Percentiles rank a stretch among this genome's conserved stretches.
Evolutionary conservation across 1,140 invertebrate genomes (phyloP).

Genomic region (Apocrypta bakeri): DNA sequence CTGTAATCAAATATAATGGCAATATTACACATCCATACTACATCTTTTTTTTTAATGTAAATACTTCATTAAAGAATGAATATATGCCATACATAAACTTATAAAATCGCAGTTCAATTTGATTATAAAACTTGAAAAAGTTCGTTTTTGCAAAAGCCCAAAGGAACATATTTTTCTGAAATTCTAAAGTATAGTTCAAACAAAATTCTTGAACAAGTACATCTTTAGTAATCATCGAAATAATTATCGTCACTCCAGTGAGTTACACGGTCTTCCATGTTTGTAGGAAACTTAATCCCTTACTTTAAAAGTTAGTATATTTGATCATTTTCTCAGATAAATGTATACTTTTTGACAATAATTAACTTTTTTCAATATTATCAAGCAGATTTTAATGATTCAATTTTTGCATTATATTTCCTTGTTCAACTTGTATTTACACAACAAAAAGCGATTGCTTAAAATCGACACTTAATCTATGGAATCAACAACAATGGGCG

Average conservation of each 20-base stretch:
- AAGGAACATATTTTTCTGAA: slow-evolving; percentile 22
- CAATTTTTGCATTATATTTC: too few relatives aligned
- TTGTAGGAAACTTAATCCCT: not conserved
- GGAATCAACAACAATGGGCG: not conserved
- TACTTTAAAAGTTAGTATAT: not conserved
- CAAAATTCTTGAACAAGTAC: not conserved
- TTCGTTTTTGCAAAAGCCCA: not conserved
- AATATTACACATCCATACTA: slow-evolving; percentile 11
- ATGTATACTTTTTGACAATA: not conserved
- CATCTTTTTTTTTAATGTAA: not conserved
- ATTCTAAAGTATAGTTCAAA: slow-evolving; percentile 1
- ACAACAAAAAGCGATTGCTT: too few relatives aligned
- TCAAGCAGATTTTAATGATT: too few relatives aligned
- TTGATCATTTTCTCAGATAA: not conserved
- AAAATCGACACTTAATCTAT: not conserved
- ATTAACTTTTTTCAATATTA: not conserved
- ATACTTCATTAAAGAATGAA: slow-evolving; percentile 16
- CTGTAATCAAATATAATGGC: slow-evolving; percentile 9
- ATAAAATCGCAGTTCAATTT: not conserved
- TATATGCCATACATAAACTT: not conserved
- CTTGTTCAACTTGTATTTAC: too few relatives aligned
- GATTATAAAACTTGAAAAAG: not conserved
- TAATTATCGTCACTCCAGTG: not conserved
- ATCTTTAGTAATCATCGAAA: not conserved
- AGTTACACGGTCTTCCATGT: not conserved